Evolutionary conservation across 1,140 invertebrate species (phyloP).

Genomic region (Sminthurinus signatus): DNA sequence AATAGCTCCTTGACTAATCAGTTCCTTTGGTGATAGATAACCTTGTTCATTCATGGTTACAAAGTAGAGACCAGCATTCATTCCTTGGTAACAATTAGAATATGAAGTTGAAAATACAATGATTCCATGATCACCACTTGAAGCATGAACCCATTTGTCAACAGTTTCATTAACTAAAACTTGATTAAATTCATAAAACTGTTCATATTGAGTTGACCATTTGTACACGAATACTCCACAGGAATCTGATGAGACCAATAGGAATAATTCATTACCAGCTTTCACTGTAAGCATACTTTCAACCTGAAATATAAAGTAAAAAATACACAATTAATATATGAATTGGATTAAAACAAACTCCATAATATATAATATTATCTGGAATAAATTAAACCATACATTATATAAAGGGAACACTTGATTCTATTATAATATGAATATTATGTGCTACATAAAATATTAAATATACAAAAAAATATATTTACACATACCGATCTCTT

Average conservation of each 20-base stretch:
- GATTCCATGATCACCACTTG: background rate
- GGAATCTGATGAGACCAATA: constrained; percentile 3
- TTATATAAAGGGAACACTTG: too few species aligned
- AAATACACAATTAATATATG: too few species aligned
- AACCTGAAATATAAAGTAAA: constrained; percentile 11
- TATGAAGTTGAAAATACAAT: constrained; percentile 12
- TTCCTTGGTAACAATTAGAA: background rate
- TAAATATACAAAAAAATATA: too few species aligned
- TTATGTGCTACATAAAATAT: too few species aligned
- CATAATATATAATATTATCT: too few species aligned
- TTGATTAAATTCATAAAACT: constrained; percentile 10
- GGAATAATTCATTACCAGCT: background rate
- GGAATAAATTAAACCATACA: too few species aligned
- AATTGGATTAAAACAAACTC: too few species aligned
- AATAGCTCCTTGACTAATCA: background rate
- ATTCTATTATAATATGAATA: too few species aligned
- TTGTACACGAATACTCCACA: constrained; percentile 11
- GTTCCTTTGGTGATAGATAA: background rate
- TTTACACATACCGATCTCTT: constrained; percentile 15
- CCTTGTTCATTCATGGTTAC: background rate
- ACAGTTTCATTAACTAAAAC: constrained; percentile 1
- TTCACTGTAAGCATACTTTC: background rate
- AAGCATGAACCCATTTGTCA: background rate
- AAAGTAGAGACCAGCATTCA: background rate
- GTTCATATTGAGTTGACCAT: constrained; percentile 10